Base-by-base conservation (phyloP, 1,140 invertebrate genomes). In the Drosophila pectinifera region DNA sequence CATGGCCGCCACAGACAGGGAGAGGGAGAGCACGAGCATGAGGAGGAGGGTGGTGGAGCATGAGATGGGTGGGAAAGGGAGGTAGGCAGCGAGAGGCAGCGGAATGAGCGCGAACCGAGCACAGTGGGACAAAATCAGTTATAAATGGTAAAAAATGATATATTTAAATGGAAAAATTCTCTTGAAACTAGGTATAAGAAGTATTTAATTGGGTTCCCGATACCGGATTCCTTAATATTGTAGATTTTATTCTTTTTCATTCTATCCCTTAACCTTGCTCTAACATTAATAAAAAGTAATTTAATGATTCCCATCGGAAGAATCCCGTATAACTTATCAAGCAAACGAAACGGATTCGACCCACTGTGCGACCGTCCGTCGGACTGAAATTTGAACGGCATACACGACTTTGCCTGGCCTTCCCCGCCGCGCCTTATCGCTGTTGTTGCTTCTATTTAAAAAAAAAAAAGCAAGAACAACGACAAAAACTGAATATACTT, bases 391-490 rank as follows among this genome's bases (percentile, higher is more conserved):
- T 86, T 56, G 67, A 86, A 83, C 65, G 63, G 65, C 67, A 48
- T 63, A 58, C 67, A 54, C 70, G 79, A 77, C 77, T 65, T 65
- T 54, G 56, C 28, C 45, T 67, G 26, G 34, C 38, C 57, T 68
- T 68, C 59, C 58, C 26, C 72, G 41, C 54, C 56, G 24, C 53
- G 31, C 55, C 55, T 78, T 78, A 88, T 65, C 57, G 28, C 53
- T 51, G 67, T 86, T 77, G 63, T 63, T 79, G 65, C 65, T 83
- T 88, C 67, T 83, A 88, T 88, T 83, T 74, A 80, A 85, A 78
- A 86, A 69, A 61, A 61, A 70, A 63, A 53, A 53, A 53, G 31
- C 49, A 36, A 53, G 36, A 53, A 22, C 49, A 53, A 53, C 49
- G 36, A 53, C 49, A n/a, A 51, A 75, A 67, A 64, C 46, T 56